phyloP scores from a whole-genome alignment of 2,113 vertebrate genomes.

The Dicerorhinus sumatrensis region DNA sequence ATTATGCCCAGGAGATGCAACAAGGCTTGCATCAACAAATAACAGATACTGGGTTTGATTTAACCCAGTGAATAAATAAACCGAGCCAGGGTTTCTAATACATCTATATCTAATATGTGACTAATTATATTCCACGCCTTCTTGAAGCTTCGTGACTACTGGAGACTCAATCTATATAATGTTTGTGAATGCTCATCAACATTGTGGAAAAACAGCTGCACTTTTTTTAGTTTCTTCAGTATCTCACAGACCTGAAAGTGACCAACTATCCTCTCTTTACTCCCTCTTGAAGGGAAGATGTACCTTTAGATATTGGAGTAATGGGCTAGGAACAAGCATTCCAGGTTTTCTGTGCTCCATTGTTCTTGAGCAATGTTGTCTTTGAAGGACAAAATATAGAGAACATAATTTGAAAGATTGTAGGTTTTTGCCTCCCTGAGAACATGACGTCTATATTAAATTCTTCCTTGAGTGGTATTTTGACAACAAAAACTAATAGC shows the following conservation, averaged over 20 bases:
- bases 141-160: background rate
- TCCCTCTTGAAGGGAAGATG: background rate
- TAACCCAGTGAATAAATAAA: background rate
- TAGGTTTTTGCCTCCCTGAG: background rate
- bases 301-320: background rate
- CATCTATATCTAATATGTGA: background rate
- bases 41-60: background rate
- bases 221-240: background rate
- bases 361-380: background rate
- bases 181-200: background rate
- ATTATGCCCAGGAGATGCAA: background rate
- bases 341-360: background rate
- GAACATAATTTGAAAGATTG: background rate
- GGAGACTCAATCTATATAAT: background rate
- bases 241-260: background rate
- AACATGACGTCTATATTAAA: background rate
- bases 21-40: background rate
- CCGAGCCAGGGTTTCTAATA: background rate
- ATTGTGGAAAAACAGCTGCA: background rate
- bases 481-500: slow-evolving; percentile 8
- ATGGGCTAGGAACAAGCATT: background rate
- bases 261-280: background rate
- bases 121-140: background rate
- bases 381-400: background rate
- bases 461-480: slow-evolving; percentile 31